phyloP scores from a whole-genome alignment of 2,113 vertebrate genomes.

The Varanus salvator region DNA sequence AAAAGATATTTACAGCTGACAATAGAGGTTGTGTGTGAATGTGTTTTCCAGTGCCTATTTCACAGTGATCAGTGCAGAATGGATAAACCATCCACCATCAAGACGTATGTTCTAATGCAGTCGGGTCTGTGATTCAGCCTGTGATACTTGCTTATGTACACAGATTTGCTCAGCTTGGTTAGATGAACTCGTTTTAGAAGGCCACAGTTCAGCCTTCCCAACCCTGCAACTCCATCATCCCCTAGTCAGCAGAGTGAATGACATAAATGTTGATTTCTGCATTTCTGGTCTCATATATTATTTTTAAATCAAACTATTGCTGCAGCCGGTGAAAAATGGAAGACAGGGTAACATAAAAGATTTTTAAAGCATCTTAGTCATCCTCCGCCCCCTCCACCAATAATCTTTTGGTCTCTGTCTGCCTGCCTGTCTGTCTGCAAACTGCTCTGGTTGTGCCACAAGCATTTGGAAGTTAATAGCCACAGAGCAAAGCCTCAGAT shows the following conservation, averaged over 20 bases:
- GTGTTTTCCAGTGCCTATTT: neutral
- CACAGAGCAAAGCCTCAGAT: neutral
- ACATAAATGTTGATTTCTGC: conserved; percentile 51
- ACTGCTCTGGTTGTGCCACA: neutral
- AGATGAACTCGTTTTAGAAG: neutral
- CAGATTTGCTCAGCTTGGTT: neutral
- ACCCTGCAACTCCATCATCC: too few relatives aligned
- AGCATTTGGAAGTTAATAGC: neutral
- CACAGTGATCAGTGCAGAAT: neutral
- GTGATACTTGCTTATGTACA: neutral
- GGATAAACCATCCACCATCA: neutral
- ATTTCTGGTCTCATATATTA: conserved; percentile 53
- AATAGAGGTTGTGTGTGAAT: neutral
- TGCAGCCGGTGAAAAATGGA: conserved; percentile 35
- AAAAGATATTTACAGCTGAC: neutral
- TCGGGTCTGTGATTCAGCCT: neutral
- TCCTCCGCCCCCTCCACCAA: too few relatives aligned
- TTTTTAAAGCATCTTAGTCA: neutral
- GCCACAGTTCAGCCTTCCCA: too few relatives aligned
- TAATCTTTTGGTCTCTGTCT: too few relatives aligned
- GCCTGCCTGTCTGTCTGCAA: too few relatives aligned
- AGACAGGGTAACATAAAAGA: conserved; percentile 6
- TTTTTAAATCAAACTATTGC: conserved; percentile 25
- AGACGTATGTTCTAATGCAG: neutral
- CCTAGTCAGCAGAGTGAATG: neutral